A percentile compares a stretch with the other conserved stretches of the same genome.
These are phyloP conservation scores for Coecobrya sp. DNA, from an alignment of 2,888 invertebrate genomes.

Conservation along the genomic window DNA sequence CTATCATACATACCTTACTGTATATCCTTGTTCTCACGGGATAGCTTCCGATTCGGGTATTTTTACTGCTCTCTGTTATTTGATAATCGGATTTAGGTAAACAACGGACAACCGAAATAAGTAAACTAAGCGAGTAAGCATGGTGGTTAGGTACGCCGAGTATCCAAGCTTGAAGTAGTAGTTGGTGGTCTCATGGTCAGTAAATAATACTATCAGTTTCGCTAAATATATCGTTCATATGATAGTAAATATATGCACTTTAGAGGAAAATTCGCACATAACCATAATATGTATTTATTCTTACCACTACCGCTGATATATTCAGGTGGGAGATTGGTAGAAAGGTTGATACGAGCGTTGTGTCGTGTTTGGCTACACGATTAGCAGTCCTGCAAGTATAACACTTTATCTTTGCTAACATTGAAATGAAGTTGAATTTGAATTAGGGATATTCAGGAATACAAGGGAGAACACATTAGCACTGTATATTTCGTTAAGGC, in stretches of 20 bases:
- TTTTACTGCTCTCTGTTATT: background rate
- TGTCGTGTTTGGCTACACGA: too few relatives aligned
- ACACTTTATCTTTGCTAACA: too few relatives aligned
- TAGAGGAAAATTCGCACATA: background rate
- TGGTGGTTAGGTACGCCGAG: background rate
- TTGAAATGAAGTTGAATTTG: too few relatives aligned
- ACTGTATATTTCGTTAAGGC: too few relatives aligned
- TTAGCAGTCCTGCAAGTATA: too few relatives aligned
- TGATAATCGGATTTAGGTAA: constrained; percentile 24
- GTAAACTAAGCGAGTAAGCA: background rate
- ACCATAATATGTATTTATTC: background rate
- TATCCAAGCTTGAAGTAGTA: background rate
- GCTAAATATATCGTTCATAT: background rate
- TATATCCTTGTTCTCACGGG: background rate
- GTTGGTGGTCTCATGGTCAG: background rate
- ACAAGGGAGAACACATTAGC: too few relatives aligned
- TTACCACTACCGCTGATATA: background rate
- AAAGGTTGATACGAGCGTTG: background rate
- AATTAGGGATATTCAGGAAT: too few relatives aligned
- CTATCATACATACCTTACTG: background rate
- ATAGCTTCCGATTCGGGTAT: background rate
- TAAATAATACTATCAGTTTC: background rate
- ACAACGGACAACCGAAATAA: background rate
- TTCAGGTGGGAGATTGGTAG: background rate
- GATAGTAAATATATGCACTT: background rate